These are phyloP conservation scores for Keiferia lycopersicella DNA, from an alignment of 2,888 invertebrate genomes.

Conservation along the genomic window DNA sequence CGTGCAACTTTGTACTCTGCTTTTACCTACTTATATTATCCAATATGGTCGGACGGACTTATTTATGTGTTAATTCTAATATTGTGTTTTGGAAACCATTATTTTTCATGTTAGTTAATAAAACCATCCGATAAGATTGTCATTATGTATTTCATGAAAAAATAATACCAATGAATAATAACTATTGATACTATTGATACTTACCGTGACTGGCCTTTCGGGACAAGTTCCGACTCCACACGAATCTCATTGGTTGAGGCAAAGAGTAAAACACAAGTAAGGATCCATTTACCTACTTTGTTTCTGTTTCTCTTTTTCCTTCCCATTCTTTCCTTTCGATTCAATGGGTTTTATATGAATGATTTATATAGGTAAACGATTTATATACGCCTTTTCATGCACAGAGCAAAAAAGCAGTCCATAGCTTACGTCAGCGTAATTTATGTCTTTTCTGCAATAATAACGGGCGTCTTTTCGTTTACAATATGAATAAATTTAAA, in stretches of 20 bases:
- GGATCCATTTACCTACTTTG: background rate
- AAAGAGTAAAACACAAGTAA: background rate
- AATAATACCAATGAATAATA: too few relatives aligned
- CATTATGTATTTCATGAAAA: too few relatives aligned
- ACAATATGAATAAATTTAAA: constrained; percentile 19
- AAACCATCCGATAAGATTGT: too few relatives aligned
- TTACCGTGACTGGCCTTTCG: too few relatives aligned
- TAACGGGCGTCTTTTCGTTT: constrained; percentile 9
- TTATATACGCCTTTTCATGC: background rate
- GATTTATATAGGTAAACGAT: background rate
- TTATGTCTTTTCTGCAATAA: constrained; percentile 5
- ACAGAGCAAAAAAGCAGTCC: background rate
- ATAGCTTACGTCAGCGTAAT: constrained; percentile 6
- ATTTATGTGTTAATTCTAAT: too few relatives aligned
- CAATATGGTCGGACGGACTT: too few relatives aligned
- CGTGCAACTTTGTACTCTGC: too few relatives aligned
- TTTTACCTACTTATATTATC: too few relatives aligned
- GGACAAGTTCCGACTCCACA: background rate
- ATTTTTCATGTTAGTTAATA: too few relatives aligned
- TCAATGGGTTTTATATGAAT: background rate
- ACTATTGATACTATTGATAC: too few relatives aligned
- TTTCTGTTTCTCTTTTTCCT: background rate
- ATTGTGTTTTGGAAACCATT: too few relatives aligned
- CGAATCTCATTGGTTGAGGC: constrained; percentile 7
- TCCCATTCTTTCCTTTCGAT: background rate